Conservation (phyloP, 2,888 invertebrate species). For the Drymonia ruficornis region DNA sequence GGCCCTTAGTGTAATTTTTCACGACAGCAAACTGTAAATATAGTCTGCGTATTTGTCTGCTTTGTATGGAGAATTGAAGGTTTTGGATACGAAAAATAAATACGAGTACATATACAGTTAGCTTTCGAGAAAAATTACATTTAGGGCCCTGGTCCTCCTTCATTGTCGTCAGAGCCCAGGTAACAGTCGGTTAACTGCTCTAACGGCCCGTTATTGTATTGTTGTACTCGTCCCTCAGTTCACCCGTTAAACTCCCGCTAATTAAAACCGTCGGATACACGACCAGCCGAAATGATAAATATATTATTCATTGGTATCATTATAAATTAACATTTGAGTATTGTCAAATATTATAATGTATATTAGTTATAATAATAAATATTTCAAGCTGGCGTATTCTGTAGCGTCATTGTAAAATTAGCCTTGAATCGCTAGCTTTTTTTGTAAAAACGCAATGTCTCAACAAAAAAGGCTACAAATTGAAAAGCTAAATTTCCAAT, state of each 20-base stretch:
- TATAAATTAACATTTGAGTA: constrained; percentile 15
- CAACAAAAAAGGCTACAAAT: background rate
- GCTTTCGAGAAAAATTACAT: no score
- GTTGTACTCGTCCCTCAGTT: no score
- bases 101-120: no score
- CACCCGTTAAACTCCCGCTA: background rate
- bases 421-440: background rate
- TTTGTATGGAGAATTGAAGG: no score
- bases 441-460: background rate
- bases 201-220: no score
- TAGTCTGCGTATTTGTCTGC: no score
- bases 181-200: no score
- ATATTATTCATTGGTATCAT: background rate
- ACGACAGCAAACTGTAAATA: no score
- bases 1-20: no score
- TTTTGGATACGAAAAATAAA: no score
- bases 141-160: no score
- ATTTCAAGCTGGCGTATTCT: constrained; percentile 23
- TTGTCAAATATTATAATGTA: constrained; percentile 20
- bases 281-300: background rate
- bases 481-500: constrained; percentile 22
- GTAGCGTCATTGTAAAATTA: constrained; percentile 31
- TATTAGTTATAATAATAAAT: constrained; percentile 12
- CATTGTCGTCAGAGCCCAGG: no score
- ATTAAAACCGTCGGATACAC: background rate